Percentiles rank a stretch among this genome's conserved stretches.
Conservation (phyloP, 2,797 vertebrate genomes). For the Podargus strigoides region DNA sequence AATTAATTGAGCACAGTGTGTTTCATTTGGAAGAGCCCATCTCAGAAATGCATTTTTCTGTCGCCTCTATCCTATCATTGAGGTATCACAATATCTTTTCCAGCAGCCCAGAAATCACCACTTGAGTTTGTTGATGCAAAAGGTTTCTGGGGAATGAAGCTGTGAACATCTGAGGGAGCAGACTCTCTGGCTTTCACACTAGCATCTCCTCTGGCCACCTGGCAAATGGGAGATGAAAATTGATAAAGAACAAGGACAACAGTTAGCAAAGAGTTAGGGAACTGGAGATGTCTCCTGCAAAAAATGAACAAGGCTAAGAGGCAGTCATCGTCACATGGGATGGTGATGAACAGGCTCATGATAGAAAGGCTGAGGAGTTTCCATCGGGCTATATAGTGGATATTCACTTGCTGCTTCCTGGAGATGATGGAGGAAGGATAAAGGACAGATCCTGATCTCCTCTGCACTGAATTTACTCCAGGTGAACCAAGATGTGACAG, state of each 20-base stretch:
- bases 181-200: neutral
- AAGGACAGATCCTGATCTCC: neutral
- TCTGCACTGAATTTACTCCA: neutral
- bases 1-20: neutral
- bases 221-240: neutral
- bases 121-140: neutral
- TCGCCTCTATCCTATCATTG: neutral
- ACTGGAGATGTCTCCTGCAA: neutral
- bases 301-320: neutral
- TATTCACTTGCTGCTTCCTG: neutral
- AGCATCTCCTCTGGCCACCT: neutral
- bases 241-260: neutral
- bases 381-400: neutral
- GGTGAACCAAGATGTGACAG: neutral
- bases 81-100: neutral
- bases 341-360: neutral
- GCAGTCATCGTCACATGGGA: fast-evolving
- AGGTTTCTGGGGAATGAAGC: neutral
- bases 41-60: neutral
- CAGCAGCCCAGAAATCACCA: neutral
- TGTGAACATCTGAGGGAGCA: neutral
- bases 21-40: neutral
- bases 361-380: neutral
- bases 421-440: neutral
- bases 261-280: neutral